A percentile compares a stretch with the other conserved stretches of the same genome.
Conservation (phyloP, 2,797 vertebrate genomes). For the Rhodeus uyekii region DNA sequence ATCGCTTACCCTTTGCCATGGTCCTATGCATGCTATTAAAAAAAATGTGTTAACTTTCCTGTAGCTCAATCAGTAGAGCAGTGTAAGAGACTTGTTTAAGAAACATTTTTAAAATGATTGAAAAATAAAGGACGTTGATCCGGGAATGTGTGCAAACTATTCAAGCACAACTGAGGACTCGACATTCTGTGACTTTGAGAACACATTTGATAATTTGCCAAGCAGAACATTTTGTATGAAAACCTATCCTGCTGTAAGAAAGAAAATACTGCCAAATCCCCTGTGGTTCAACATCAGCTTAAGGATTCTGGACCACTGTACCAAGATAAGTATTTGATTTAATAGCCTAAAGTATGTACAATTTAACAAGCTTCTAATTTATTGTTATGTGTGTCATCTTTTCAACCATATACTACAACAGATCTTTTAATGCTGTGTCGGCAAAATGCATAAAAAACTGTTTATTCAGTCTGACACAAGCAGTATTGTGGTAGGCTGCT, state of each 20-base stretch:
- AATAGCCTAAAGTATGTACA: neutral
- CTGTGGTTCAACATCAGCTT: neutral
- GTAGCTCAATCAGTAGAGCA: no score
- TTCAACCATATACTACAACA: neutral
- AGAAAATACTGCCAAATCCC: conserved; percentile 3
- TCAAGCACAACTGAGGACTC: neutral
- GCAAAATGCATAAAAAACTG: neutral
- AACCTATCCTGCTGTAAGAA: neutral
- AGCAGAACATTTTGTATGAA: neutral
- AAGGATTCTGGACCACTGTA: neutral
- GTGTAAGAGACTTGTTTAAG: no score
- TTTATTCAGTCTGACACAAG: neutral
- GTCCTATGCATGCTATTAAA: no score
- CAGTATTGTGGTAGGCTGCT: neutral
- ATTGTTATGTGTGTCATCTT: neutral
- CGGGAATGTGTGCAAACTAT: neutral
- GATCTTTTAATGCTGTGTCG: neutral
- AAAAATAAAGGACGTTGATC: neutral
- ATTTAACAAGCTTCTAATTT: neutral
- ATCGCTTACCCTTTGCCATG: no score
- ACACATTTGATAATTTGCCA: neutral
- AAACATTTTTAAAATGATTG: no score
- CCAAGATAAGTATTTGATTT: neutral
- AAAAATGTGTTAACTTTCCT: no score
- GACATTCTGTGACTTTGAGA: neutral